Percentiles rank a stretch among this genome's conserved stretches.
These are phyloP conservation scores for Heterodera filipjevi DNA, from an alignment of 2,888 invertebrate genomes.

Conservation along the genomic window DNA sequence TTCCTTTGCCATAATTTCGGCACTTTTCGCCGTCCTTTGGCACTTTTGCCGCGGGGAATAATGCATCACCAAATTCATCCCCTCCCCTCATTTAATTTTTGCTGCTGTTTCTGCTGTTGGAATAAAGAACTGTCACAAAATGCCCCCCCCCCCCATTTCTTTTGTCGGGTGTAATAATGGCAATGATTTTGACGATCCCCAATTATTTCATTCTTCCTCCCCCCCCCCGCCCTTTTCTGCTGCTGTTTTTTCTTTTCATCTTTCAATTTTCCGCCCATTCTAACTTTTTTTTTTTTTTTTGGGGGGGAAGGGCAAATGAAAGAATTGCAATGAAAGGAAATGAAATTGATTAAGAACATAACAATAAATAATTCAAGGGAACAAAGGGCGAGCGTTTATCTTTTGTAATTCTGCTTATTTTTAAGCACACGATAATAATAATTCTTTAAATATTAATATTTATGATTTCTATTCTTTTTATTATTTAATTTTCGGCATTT, in stretches of 20 bases:
- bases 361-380: neutral
- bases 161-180: neutral
- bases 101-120: too few species aligned
- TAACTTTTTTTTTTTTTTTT: too few species aligned
- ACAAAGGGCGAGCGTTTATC: neutral
- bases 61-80: too few species aligned
- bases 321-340: neutral
- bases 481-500: neutral
- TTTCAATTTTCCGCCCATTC: constrained; percentile 1
- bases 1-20: neutral
- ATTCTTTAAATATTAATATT: neutral
- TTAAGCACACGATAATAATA: too few species aligned
- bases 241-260: neutral
- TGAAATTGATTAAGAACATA: neutral
- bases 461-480: neutral
- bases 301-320: neutral
- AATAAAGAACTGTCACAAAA: neutral
- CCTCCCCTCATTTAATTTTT: too few species aligned
- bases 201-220: neutral
- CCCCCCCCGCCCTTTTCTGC: neutral
- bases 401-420: neutral
- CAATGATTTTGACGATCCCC: neutral
- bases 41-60: neutral
- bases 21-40: neutral
- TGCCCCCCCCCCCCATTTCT: neutral